A percentile compares a stretch with the other conserved stretches of the same genome.
Conservation (phyloP, 2,888 invertebrate genomes). For the Xestoiulus laeticollis region DNA sequence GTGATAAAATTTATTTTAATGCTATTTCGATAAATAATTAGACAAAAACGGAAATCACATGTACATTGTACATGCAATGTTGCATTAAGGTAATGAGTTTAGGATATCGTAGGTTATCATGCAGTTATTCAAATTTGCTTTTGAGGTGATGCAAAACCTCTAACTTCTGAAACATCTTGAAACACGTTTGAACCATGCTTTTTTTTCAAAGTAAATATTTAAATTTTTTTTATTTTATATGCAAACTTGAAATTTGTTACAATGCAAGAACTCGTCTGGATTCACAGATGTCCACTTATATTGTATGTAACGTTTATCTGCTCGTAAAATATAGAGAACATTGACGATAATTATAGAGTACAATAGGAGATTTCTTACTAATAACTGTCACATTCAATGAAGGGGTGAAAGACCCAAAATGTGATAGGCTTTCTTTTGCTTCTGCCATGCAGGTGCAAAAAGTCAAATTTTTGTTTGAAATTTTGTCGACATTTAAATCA, state of each 20-base stretch:
- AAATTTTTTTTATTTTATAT: not conserved
- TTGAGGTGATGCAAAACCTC: too few species aligned
- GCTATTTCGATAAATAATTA: too few species aligned
- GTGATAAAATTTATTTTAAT: too few species aligned
- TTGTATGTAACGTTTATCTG: not conserved
- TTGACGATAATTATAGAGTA: constrained; percentile 11
- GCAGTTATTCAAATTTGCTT: too few species aligned
- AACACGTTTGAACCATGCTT: too few species aligned
- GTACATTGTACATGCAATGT: too few species aligned
- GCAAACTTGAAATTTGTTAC: not conserved
- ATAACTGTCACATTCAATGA: not conserved
- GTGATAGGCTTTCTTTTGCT: not conserved
- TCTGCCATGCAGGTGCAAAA: not conserved
- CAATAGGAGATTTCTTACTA: constrained; percentile 12
- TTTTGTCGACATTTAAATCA: constrained; percentile 32
- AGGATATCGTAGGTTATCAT: too few species aligned
- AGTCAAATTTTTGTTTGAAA: constrained; percentile 1
- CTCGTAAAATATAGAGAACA: constrained; percentile 1
- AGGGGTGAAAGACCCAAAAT: constrained; percentile 28
- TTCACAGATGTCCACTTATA: too few species aligned
- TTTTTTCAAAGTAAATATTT: not conserved
- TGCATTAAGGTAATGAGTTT: too few species aligned
- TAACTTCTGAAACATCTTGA: too few species aligned
- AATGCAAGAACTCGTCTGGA: not conserved
- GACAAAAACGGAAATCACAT: too few species aligned